Conservation (phyloP, 2,888 invertebrate species). For the Lamellibrachia columna region DNA sequence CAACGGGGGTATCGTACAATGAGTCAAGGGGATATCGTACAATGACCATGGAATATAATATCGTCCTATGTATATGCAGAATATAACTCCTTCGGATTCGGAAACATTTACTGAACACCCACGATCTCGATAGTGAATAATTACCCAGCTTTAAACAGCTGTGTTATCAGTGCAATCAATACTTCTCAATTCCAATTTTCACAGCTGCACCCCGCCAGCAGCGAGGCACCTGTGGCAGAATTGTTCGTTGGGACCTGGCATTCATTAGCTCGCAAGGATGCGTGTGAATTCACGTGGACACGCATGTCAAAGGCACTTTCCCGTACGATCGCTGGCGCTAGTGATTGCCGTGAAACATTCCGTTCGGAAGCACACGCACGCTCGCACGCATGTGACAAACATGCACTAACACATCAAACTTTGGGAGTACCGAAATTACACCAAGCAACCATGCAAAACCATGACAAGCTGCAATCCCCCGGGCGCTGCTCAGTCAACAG, state of each 20-base stretch:
- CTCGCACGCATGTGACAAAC: not conserved
- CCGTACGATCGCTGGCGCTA: not conserved
- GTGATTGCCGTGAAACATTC: not conserved
- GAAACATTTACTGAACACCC: too few species aligned
- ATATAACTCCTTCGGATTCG: too few species aligned
- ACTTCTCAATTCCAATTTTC: not conserved
- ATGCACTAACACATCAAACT: not conserved
- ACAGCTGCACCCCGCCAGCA: not conserved
- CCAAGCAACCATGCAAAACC: not conserved
- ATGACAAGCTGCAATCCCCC: not conserved
- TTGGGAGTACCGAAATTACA: not conserved
- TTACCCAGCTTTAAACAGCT: not conserved
- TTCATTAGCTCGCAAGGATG: not conserved
- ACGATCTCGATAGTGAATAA: too few species aligned
- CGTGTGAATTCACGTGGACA: not conserved
- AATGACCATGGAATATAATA: too few species aligned
- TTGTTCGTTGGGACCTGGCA: not conserved
- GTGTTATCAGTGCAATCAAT: not conserved
- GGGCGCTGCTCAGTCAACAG: not conserved
- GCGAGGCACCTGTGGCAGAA: not conserved
- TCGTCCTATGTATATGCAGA: too few species aligned
- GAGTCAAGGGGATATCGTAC: too few species aligned
- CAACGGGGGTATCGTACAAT: too few species aligned
- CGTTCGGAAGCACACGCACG: not conserved
- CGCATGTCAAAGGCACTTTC: not conserved